Conservation (phyloP, 2,888 invertebrate species). For the Drosophila formosana region DNA sequence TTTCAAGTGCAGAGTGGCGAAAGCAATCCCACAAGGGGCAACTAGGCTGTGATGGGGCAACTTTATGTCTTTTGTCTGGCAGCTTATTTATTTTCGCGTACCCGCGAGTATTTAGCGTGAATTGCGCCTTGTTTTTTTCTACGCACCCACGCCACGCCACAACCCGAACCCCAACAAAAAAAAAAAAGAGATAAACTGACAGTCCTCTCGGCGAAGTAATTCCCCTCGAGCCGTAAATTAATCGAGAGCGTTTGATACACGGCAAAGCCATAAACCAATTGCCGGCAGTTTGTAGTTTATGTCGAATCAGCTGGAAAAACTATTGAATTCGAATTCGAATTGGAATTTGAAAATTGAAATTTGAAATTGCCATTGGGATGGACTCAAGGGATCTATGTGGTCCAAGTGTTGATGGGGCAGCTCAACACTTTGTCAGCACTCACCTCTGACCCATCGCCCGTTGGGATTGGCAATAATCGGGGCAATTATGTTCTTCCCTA, state of each 20-base stretch:
- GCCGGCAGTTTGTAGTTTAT: conserved; percentile 26
- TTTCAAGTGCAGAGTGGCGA: conserved; percentile 55
- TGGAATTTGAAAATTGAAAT: neutral
- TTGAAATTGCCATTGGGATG: neutral
- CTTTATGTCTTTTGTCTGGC: conserved; percentile 46
- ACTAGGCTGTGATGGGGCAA: conserved; percentile 11
- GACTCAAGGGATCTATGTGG: conserved; percentile 18
- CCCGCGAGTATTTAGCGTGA: conserved; percentile 46
- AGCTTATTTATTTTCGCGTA: conserved; percentile 49
- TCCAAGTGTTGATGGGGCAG: conserved; percentile 51
- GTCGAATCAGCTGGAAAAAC: conserved; percentile 19
- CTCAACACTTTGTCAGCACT: conserved; percentile 47
- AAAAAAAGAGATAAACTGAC: conserved; percentile 17
- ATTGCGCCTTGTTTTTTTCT: conserved; percentile 62
- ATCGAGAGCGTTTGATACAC: conserved; percentile 34
- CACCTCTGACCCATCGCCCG: conserved; percentile 56
- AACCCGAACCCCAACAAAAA: conserved; percentile 2
- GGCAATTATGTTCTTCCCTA: neutral
- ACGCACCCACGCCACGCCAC: conserved; percentile 43
- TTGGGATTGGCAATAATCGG: conserved; percentile 15
- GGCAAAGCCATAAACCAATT: conserved; percentile 26
- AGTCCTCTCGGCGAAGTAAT: conserved; percentile 25
- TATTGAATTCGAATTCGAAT: neutral
- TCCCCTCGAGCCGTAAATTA: conserved; percentile 33
- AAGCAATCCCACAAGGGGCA: conserved; percentile 18